Evolutionary conservation across 1,140 invertebrate species (phyloP).

Genomic region (Nasonia vitripennis): DNA sequence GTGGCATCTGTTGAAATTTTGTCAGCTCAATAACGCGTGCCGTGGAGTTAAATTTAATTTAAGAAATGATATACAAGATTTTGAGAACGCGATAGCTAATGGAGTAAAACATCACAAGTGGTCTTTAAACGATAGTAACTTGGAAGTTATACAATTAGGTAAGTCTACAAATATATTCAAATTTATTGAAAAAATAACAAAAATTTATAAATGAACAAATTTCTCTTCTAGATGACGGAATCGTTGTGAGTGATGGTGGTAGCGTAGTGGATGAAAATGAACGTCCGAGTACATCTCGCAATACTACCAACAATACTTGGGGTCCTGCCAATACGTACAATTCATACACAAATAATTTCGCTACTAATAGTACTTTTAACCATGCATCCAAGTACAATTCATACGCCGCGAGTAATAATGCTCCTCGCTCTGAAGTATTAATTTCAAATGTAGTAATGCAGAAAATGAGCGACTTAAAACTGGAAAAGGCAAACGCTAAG

Average conservation of each 20-base stretch:
- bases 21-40: constrained; percentile 64
- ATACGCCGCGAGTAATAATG: not conserved
- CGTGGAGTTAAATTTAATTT: constrained; percentile 11
- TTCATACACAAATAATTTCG: not conserved
- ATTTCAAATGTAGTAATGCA: not conserved
- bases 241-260: not conserved
- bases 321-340: not conserved
- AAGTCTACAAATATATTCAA: not conserved
- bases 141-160: constrained; percentile 17
- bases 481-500: not conserved
- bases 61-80: not conserved
- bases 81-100: not conserved
- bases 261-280: constrained; percentile 24
- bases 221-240: constrained; percentile 29
- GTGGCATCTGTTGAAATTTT: constrained; percentile 75
- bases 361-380: not conserved
- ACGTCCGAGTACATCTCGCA: not conserved
- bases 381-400: not conserved
- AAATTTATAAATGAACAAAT: not conserved
- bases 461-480: not conserved
- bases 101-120: not conserved
- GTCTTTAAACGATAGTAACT: not conserved
- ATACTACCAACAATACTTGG: not conserved
- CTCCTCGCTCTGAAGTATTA: not conserved
- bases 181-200: not conserved